Percentiles rank a stretch among this genome's conserved stretches.
Evolutionary conservation across 2,888 invertebrate species (phyloP).

Genomic region (Drosophila flavopinicola): DNA sequence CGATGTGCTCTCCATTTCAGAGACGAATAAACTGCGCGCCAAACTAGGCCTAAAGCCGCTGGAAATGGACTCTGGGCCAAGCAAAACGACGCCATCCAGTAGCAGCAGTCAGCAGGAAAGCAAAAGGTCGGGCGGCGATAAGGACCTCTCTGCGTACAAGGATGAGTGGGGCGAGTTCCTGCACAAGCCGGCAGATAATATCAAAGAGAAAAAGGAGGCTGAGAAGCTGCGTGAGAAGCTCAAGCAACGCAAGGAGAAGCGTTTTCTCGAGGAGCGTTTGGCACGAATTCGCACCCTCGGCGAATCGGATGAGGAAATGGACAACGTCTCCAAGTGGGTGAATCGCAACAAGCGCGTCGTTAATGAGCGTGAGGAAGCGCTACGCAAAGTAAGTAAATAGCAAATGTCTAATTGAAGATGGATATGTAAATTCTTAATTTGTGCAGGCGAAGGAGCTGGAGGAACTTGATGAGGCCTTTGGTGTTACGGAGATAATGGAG

Average conservation of each 20-base stretch:
- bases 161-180: slow-evolving; percentile 90
- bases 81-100: slow-evolving; percentile 73
- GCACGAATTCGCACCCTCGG: slow-evolving; percentile 90
- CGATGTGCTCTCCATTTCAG: slow-evolving; percentile 90
- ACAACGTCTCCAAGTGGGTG: slow-evolving; percentile 92
- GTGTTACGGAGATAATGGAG: slow-evolving; percentile 93
- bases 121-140: slow-evolving; percentile 59
- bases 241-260: slow-evolving; percentile 90
- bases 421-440: too few relatives aligned
- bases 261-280: slow-evolving; percentile 88
- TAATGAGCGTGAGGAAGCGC: slow-evolving; percentile 93
- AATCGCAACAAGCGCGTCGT: slow-evolving; percentile 90
- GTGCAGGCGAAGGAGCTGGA: slow-evolving; percentile 94
- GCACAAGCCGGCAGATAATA: slow-evolving; percentile 93
- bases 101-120: slow-evolving; percentile 46
- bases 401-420: neutral
- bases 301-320: slow-evolving; percentile 90
- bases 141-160: slow-evolving; percentile 80
- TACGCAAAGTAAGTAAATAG: slow-evolving; percentile 85
- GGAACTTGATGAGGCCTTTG: slow-evolving; percentile 97
- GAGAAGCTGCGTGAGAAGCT: slow-evolving; percentile 94
- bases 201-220: slow-evolving; percentile 89
- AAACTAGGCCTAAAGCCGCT: slow-evolving; percentile 97
- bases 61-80: slow-evolving; percentile 86
- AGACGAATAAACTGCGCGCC: slow-evolving; percentile 94